phyloP scores from a whole-genome alignment of 2,888 invertebrate species.

The Panzeria rudis region DNA sequence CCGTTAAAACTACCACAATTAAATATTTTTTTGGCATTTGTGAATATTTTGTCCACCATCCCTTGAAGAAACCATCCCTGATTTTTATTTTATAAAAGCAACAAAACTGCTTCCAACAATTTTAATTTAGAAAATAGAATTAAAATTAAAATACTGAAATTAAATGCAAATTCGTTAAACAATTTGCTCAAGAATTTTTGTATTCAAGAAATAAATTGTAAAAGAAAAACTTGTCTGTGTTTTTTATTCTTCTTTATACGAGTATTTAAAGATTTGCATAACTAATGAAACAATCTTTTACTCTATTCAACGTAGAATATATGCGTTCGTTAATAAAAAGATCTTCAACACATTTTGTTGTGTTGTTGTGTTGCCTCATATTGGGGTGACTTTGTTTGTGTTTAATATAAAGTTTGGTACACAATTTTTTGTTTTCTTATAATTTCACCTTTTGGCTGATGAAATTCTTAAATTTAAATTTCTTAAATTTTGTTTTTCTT shows the following conservation, averaged over 20 bases:
- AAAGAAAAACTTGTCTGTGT: slow-evolving; percentile 17
- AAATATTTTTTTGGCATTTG: slow-evolving; percentile 21
- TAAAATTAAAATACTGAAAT: slow-evolving; percentile 26
- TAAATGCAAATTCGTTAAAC: slow-evolving; percentile 64
- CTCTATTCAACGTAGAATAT: background rate
- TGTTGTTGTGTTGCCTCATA: background rate
- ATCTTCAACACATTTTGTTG: slow-evolving; percentile 22
- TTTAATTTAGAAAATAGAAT: slow-evolving; percentile 54
- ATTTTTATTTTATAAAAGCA: background rate
- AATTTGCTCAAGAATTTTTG: slow-evolving; percentile 60
- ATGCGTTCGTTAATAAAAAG: slow-evolving; percentile 22
- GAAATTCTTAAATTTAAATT: slow-evolving; percentile 61
- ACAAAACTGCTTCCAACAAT: slow-evolving; percentile 33
- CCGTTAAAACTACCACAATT: slow-evolving; percentile 64
- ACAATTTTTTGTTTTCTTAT: slow-evolving; percentile 11
- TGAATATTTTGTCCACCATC: slow-evolving; percentile 7
- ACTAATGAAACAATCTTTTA: slow-evolving; percentile 66
- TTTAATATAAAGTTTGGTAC: slow-evolving; percentile 30
- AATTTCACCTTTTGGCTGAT: slow-evolving; percentile 35
- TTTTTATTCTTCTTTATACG: slow-evolving; percentile 50
- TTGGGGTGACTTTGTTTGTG: slow-evolving; percentile 43
- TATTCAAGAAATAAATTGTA: background rate
- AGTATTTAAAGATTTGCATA: slow-evolving; percentile 71
- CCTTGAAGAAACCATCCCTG: slow-evolving; percentile 36
- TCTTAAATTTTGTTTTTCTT: slow-evolving; percentile 46